Percentiles rank a stretch among this genome's conserved stretches.
phyloP scores from a whole-genome alignment of 2,888 invertebrate genomes.

The Schizotus pectinicornis region DNA sequence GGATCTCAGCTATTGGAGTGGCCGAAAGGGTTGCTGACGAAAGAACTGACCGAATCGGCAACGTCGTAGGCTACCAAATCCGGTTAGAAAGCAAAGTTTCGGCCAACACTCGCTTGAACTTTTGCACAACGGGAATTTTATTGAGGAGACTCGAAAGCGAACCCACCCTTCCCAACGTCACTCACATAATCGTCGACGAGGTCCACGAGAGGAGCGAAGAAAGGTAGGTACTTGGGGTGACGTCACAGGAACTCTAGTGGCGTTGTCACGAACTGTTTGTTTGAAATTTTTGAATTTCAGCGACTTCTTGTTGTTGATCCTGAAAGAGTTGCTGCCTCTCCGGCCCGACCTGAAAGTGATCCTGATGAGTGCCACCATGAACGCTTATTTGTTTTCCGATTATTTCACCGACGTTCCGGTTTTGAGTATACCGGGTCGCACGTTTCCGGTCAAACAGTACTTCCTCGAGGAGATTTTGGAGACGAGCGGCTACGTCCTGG shows the following conservation, averaged over 20 bases:
- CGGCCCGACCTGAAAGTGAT: conserved; percentile 81
- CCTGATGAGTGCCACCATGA: conserved; percentile 93
- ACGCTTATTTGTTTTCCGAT: conserved; percentile 80
- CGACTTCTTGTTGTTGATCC: conserved; percentile 84
- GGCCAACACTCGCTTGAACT: conserved; percentile 79
- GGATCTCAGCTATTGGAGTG: conserved; percentile 90
- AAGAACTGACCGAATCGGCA: conserved; percentile 78
- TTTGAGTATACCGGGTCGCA: conserved; percentile 82
- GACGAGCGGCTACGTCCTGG: conserved; percentile 64
- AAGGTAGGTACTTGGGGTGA: conserved; percentile 61
- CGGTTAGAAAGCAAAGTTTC: conserved; percentile 81
- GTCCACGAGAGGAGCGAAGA: conserved; percentile 92
- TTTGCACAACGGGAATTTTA: conserved; percentile 93
- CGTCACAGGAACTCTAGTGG: background rate
- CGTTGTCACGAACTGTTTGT: background rate
- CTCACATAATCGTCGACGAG: conserved; percentile 89
- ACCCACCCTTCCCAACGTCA: conserved; percentile 74
- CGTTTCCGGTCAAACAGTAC: conserved; percentile 82
- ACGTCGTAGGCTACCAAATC: conserved; percentile 72
- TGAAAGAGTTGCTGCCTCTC: conserved; percentile 75
- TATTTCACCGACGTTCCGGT: conserved; percentile 84
- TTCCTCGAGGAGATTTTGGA: conserved; percentile 85
- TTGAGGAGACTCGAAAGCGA: conserved; percentile 83
- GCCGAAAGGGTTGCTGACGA: conserved; percentile 91
- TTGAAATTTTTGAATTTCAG: too few relatives aligned